Evolutionary conservation across 1,140 invertebrate species (phyloP), one percentile per base, ranked within the genome.

Genomic region (Trichomalopsis sarcophagae): DNA sequence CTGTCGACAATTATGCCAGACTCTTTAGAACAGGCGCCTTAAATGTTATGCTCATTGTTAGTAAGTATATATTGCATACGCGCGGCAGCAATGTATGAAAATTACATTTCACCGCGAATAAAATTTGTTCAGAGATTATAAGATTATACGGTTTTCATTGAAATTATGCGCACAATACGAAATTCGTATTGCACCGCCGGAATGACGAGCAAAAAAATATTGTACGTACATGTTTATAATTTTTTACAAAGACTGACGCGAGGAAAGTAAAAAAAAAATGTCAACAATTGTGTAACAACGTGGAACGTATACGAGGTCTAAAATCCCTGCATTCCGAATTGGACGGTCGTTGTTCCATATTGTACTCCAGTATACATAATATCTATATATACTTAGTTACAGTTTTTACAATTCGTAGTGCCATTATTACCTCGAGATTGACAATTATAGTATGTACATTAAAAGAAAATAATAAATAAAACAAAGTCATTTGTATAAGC

Each of bases 231-330:
- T 82, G 69, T 79, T 86, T 83, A 79, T 86, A 78, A 86, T 82
- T 86, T 86, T 44, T 73, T 73, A 82, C 2, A 66, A 86, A 86
- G 84, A 86, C 85, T 86, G 81, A 86, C 23, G 81, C 66, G 66
- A 82, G 81, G 81, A 86, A 86, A 86, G 81, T 86, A 86, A 75
- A 75, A 40, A 75, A 68, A 73, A 47, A 55, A 55, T 23, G 36
- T 40, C 11, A 69, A 81, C 11, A 68, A 81, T 36, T 36, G 47
- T 17, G 33, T 74, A 74, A 74, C 78, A n/a, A 79, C 82, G 50
- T 68, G 71, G 71, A 81, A 85, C 66, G 69, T 85, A 81, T 75
- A 66, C 55, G 71, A 85, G 84, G 23, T 81, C 33, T 75, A 30
- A 5, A 68, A 47, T 79, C 27, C 33, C 27, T 68, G 55, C 44